Percentiles rank a stretch among this genome's conserved stretches.
Evolutionary conservation across 2,888 invertebrate species (phyloP).

Genomic region (Yponomeuta malinellus): DNA sequence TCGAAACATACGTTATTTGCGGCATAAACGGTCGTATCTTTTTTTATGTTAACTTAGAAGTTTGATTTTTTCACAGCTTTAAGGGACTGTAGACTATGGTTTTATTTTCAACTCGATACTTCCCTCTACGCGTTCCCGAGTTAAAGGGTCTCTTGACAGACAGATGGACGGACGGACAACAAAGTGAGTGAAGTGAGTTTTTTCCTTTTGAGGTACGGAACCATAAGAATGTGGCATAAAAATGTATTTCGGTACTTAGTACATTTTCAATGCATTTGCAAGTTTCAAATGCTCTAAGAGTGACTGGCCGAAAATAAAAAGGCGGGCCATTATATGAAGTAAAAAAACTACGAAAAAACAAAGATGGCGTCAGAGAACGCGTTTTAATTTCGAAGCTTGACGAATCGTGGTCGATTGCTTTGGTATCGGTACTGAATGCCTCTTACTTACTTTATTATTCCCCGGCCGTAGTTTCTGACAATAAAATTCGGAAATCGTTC

Average conservation of each 20-base stretch:
- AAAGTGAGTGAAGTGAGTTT: too few relatives aligned
- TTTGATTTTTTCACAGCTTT: too few relatives aligned
- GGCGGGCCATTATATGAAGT: conserved; percentile 17
- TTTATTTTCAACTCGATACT: too few relatives aligned
- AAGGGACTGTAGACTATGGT: too few relatives aligned
- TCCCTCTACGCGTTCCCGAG: too few relatives aligned
- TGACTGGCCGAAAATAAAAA: conserved; percentile 7
- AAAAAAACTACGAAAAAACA: conserved; percentile 26
- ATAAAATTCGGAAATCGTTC: conserved; percentile 7
- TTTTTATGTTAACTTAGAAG: too few relatives aligned
- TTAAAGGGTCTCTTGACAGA: too few relatives aligned
- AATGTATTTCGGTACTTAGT: not conserved
- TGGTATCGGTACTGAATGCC: not conserved
- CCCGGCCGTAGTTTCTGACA: conserved; percentile 10
- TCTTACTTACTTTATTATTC: conserved; percentile 8
- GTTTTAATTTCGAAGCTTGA: conserved; percentile 51
- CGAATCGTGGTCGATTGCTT: conserved; percentile 34
- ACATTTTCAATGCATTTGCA: not conserved
- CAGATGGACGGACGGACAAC: too few relatives aligned
- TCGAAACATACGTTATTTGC: too few relatives aligned
- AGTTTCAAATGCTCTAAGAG: not conserved
- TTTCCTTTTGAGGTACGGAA: too few relatives aligned
- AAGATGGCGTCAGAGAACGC: conserved; percentile 32
- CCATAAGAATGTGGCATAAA: too few relatives aligned
- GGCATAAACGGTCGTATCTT: too few relatives aligned